Percentiles rank a stretch among this genome's conserved stretches.
phyloP scores from a whole-genome alignment of 2,888 invertebrate genomes.

The Polyommatus icarus region DNA sequence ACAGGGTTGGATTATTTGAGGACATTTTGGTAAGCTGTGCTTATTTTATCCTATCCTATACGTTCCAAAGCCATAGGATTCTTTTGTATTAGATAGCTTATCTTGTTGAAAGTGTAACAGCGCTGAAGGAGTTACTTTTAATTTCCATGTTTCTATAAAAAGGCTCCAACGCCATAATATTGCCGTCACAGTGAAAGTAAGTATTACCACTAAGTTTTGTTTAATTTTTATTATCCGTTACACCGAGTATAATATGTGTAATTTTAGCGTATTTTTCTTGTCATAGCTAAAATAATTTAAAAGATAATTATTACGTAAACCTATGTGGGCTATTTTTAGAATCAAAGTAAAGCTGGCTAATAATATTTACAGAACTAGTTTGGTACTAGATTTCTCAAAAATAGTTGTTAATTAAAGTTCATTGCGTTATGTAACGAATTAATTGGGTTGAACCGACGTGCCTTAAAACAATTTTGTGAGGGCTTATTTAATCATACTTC shows the following conservation, averaged over 20 bases:
- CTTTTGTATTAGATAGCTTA: no score
- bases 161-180: no score
- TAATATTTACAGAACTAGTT: background rate
- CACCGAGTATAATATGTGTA: no score
- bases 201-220: no score
- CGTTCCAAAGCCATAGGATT: no score
- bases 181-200: no score
- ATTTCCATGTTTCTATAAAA: no score
- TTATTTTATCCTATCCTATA: background rate
- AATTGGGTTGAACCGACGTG: background rate
- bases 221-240: no score
- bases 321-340: background rate
- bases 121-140: no score
- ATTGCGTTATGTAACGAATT: background rate
- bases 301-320: background rate
- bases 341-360: background rate
- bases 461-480: background rate
- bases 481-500: background rate
- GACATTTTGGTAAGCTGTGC: background rate
- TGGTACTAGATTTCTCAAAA: background rate
- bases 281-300: no score
- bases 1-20: conserved; percentile 4
- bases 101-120: no score
- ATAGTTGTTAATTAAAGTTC: background rate
- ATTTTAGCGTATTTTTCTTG: no score